Conservation (phyloP, 2,113 vertebrate species). For the Gymnarchus niloticus region DNA sequence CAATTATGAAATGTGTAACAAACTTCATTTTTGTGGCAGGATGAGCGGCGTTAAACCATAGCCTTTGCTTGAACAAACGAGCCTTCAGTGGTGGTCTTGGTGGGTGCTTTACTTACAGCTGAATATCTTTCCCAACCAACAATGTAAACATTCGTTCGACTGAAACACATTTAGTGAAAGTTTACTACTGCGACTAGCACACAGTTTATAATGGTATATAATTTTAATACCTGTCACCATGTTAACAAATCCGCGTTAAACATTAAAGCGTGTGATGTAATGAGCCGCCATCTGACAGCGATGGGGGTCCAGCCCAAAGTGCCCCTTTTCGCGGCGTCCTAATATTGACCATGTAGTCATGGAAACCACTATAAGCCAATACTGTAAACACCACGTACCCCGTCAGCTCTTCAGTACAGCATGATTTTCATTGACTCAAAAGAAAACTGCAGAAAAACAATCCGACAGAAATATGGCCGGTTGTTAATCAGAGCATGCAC, state of each 20-base stretch:
- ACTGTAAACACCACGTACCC: neutral
- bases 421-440: slow-evolving; percentile 6
- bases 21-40: neutral
- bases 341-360: neutral
- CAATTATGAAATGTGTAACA: neutral
- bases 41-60: neutral
- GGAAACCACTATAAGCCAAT: slow-evolving; percentile 4
- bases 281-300: neutral
- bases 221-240: neutral
- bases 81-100: too few species aligned
- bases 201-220: neutral
- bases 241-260: neutral
- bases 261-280: neutral
- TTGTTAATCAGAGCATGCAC: neutral
- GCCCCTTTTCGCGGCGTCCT: too few species aligned
- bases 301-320: neutral
- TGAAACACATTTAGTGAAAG: neutral
- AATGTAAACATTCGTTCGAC: too few species aligned
- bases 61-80: too few species aligned
- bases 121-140: too few species aligned
- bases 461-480: neutral
- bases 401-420: neutral
- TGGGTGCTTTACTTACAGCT: too few species aligned
- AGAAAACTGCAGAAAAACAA: neutral
- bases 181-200: neutral